A percentile compares a stretch with the other conserved stretches of the same genome.
phyloP scores from a whole-genome alignment of 2,888 invertebrate species.

The Argynnis bischoffii region DNA sequence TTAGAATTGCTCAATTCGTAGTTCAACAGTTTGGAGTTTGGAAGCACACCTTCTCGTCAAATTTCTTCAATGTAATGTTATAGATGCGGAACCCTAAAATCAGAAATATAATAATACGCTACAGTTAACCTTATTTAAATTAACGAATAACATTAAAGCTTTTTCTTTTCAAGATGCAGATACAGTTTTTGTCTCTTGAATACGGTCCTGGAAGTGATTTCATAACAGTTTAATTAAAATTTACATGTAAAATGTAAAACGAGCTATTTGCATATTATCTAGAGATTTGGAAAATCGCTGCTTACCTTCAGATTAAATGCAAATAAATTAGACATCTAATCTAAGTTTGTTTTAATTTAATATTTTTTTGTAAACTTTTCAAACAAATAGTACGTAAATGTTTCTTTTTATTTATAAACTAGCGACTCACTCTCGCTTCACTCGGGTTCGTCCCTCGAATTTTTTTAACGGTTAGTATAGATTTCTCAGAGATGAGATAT shows the following conservation, averaged over 20 bases:
- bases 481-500: too few species aligned
- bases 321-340: constrained; percentile 5
- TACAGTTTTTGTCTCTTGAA: background rate
- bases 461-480: too few species aligned
- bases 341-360: background rate
- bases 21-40: too few species aligned
- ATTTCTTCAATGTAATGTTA: too few species aligned
- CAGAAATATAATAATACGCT: too few species aligned
- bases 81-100: too few species aligned
- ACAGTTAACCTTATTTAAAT: background rate
- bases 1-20: too few species aligned
- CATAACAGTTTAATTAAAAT: constrained; percentile 36
- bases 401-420: too few species aligned
- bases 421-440: too few species aligned
- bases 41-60: too few species aligned
- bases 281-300: constrained; percentile 4
- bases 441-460: too few species aligned
- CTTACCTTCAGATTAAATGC: constrained; percentile 9
- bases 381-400: background rate
- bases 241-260: constrained; percentile 38
- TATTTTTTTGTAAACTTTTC: background rate
- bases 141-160: background rate
- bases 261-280: constrained; percentile 33
- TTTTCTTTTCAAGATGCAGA: background rate
- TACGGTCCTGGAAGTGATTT: background rate